Percentiles rank a stretch among this genome's conserved stretches.
Conservation (phyloP, 2,888 invertebrate genomes). For the Dyspetes luteomarginatus region DNA sequence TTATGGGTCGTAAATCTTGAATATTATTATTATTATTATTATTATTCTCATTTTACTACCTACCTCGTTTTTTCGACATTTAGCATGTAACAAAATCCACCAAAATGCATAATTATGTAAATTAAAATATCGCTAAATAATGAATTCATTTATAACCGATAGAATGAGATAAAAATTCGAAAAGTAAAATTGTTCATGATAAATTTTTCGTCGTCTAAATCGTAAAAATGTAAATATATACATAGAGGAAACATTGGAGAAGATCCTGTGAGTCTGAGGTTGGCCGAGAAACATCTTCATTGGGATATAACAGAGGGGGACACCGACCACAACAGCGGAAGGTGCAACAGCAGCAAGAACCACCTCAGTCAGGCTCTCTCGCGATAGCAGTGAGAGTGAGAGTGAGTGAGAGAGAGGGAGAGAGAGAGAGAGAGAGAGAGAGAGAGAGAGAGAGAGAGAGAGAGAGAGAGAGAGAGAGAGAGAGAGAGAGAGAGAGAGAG, state of each 20-base stretch:
- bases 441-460: slow-evolving; percentile 37
- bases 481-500: slow-evolving; percentile 41
- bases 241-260: slow-evolving; percentile 14
- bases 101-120: too few relatives aligned
- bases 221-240: neutral
- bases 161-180: neutral
- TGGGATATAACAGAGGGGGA: slow-evolving; percentile 36
- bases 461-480: slow-evolving; percentile 41
- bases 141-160: too few relatives aligned
- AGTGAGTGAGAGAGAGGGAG: slow-evolving; percentile 48
- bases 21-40: neutral
- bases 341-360: slow-evolving; percentile 15
- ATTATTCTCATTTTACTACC: neutral
- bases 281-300: slow-evolving; percentile 63
- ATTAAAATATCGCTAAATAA: too few relatives aligned
- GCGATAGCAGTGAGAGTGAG: too few relatives aligned
- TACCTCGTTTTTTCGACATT: too few relatives aligned
- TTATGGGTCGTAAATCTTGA: slow-evolving; percentile 17
- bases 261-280: slow-evolving; percentile 49
- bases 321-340: slow-evolving; percentile 1
- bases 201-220: too few relatives aligned
- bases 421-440: slow-evolving; percentile 38
- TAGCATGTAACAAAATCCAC: too few relatives aligned
- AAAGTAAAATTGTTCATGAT: neutral
- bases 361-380: slow-evolving; percentile 26